A percentile compares a stretch with the other conserved stretches of the same genome.
phyloP scores from a whole-genome alignment of 2,888 invertebrate species.

The Halocaridina rubra region DNA sequence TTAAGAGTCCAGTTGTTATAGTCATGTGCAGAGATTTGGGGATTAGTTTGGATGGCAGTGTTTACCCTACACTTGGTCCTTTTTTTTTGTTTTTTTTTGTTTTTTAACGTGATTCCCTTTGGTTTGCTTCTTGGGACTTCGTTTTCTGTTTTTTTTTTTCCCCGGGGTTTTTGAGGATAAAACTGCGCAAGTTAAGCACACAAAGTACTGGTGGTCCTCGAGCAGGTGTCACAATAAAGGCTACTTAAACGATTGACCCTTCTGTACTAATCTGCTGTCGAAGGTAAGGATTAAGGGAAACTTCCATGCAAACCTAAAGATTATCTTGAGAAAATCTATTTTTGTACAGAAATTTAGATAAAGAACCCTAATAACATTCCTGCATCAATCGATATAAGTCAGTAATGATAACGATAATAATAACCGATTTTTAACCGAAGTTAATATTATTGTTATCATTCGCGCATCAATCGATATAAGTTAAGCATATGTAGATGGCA shows the following conservation, averaged over 20 bases:
- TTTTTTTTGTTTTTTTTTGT: too few relatives aligned
- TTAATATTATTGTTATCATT: slow-evolving; percentile 39
- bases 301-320: slow-evolving; percentile 64
- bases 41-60: too few relatives aligned
- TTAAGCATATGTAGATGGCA: slow-evolving; percentile 62
- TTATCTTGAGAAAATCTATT: slow-evolving; percentile 62
- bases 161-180: slow-evolving; percentile 48
- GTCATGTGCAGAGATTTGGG: too few relatives aligned
- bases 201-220: slow-evolving; percentile 17
- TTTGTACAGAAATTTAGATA: slow-evolving; percentile 63
- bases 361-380: slow-evolving; percentile 58
- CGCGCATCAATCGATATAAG: slow-evolving; percentile 61
- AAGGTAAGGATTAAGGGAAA: slow-evolving; percentile 56
- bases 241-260: slow-evolving; percentile 31
- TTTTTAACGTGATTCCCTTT: too few relatives aligned
- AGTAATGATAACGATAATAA: slow-evolving; percentile 38
- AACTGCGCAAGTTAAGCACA: slow-evolving; percentile 27
- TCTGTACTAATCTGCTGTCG: slow-evolving; percentile 54
- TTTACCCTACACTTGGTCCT: too few relatives aligned
- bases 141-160: too few relatives aligned
- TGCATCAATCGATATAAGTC: slow-evolving; percentile 52
- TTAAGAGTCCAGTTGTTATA: too few relatives aligned
- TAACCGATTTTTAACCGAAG: slow-evolving; percentile 10
- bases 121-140: slow-evolving; percentile 45
- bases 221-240: slow-evolving; percentile 32